phyloP scores from a whole-genome alignment of 2,797 vertebrate species.

The Kryptolebias ocellatus region DNA sequence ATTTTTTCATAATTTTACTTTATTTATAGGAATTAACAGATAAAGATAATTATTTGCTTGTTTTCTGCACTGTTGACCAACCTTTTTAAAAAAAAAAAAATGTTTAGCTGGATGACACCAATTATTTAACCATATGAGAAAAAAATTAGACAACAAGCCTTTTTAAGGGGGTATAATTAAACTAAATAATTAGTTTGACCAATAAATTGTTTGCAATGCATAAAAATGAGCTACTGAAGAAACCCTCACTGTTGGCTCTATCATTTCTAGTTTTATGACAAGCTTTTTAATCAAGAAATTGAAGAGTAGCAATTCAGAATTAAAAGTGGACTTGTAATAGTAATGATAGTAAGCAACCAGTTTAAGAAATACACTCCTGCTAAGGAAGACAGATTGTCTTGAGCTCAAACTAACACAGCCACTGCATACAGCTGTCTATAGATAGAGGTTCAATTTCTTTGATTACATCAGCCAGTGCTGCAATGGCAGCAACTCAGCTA shows the following conservation, averaged over 20 bases:
- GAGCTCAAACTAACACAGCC: neutral
- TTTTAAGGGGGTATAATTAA: neutral
- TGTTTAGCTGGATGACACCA: no score
- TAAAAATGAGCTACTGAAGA: neutral
- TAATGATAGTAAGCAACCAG: conserved; percentile 22
- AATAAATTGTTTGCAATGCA: no score
- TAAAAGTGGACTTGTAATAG: neutral
- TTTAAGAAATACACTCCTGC: conserved; percentile 10
- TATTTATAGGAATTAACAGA: no score
- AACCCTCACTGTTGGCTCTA: neutral
- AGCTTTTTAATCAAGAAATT: neutral
- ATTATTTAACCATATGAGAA: no score
- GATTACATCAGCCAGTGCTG: neutral
- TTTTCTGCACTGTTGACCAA: no score
- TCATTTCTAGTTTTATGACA: no score
- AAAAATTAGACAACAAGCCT: neutral
- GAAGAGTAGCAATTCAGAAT: neutral
- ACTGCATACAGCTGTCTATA: no score
- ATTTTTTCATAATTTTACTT: no score
- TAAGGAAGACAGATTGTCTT: conserved; percentile 3
- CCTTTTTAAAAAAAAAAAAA: no score
- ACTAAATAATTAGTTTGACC: no score
- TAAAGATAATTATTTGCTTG: no score
- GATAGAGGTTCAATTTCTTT: no score
- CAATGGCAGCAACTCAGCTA: conserved; percentile 5